Evolutionary conservation across 2,888 invertebrate species (phyloP).

Genomic region (Callyntrura sp.): DNA sequence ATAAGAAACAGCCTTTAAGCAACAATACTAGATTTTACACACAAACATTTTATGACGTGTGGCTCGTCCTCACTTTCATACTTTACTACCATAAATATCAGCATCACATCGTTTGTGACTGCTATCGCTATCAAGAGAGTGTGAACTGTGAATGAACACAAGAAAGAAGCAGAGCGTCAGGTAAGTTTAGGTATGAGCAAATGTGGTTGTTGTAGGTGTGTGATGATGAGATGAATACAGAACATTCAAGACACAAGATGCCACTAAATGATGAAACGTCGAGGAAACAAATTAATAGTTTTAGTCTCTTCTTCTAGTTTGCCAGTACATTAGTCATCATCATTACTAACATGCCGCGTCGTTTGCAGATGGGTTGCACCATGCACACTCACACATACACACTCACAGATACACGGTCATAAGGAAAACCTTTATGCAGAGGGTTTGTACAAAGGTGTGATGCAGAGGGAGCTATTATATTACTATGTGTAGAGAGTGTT

Average conservation of each 20-base stretch:
- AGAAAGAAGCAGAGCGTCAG: neutral
- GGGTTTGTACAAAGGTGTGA: slow-evolving; percentile 48
- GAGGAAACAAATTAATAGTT: slow-evolving; percentile 69
- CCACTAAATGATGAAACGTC: slow-evolving; percentile 57
- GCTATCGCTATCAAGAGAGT: neutral
- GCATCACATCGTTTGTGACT: slow-evolving; percentile 16
- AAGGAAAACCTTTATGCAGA: slow-evolving; percentile 38
- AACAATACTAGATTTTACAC: slow-evolving; percentile 44
- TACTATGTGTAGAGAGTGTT: neutral
- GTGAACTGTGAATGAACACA: slow-evolving; percentile 54
- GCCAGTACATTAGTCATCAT: slow-evolving; percentile 63
- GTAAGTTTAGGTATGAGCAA: neutral
- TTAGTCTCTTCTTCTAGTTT: slow-evolving; percentile 49
- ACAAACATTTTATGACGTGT: slow-evolving; percentile 46
- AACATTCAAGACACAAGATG: slow-evolving; percentile 57
- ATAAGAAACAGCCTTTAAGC: slow-evolving; percentile 34
- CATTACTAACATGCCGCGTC: neutral
- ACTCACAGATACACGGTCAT: neutral
- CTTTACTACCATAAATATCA: slow-evolving; percentile 29
- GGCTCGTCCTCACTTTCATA: slow-evolving; percentile 24
- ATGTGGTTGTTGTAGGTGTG: slow-evolving; percentile 55
- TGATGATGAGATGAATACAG: slow-evolving; percentile 52
- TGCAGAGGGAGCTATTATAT: neutral
- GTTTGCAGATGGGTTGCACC: neutral
- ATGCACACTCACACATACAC: slow-evolving; percentile 50